Percentiles rank a stretch among this genome's conserved stretches.
Evolutionary conservation across 2,888 invertebrate genomes (phyloP).

Genomic region (Rotaria sp.): DNA sequence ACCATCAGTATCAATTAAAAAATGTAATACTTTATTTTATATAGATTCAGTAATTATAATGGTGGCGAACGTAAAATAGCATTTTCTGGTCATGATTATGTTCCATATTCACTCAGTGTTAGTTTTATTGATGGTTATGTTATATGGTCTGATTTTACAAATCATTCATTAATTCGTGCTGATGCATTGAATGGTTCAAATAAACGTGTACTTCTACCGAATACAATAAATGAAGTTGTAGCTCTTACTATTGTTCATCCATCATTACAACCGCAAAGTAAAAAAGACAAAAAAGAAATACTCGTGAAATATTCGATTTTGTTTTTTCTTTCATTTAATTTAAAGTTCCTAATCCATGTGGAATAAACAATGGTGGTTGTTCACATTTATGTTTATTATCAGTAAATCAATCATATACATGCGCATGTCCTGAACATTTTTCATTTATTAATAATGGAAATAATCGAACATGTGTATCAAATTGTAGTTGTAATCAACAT

Average conservation of each 20-base stretch:
- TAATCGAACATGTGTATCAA: conserved; percentile 77
- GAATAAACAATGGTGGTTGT: conserved; percentile 74
- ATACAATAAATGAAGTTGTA: conserved; percentile 10
- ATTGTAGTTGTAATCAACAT: conserved; percentile 68
- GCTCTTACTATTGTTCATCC: background rate
- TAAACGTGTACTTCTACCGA: conserved; percentile 18
- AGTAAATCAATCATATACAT: conserved; percentile 65
- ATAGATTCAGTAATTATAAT: conserved; percentile 32
- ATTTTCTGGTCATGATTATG: conserved; percentile 28
- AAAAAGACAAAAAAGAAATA: background rate
- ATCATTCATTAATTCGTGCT: conserved; percentile 32
- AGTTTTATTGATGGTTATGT: conserved; percentile 29
- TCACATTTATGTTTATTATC: conserved; percentile 82
- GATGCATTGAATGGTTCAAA: conserved; percentile 38
- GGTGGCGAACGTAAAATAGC: conserved; percentile 25
- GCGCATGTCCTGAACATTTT: conserved; percentile 91
- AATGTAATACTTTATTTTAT: background rate
- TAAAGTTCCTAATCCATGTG: conserved; percentile 43
- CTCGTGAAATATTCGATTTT: background rate
- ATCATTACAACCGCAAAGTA: conserved; percentile 16
- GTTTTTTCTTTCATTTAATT: background rate
- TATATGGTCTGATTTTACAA: conserved; percentile 34
- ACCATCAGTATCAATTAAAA: no score
- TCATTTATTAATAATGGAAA: conserved; percentile 64
- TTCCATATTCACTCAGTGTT: conserved; percentile 30